These are phyloP conservation scores for Branchinecta sandiegonensis DNA, from an alignment of 2,888 invertebrate species.

Conservation along the genomic window DNA sequence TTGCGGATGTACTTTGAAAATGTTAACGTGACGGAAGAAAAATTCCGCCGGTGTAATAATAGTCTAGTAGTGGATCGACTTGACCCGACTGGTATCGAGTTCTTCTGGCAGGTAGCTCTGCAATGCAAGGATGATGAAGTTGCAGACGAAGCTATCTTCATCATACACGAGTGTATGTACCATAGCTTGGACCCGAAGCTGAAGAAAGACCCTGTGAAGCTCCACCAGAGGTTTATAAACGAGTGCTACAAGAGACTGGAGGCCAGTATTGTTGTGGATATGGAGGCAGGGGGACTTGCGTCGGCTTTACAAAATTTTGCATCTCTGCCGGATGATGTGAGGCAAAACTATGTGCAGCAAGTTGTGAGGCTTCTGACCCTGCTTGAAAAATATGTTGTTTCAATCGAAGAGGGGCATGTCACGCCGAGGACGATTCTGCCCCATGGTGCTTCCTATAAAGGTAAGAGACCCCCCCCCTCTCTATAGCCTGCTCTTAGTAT, in stretches of 20 bases:
- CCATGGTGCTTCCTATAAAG: constrained; percentile 38
- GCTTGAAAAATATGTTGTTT: constrained; percentile 36
- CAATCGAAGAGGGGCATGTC: constrained; percentile 36
- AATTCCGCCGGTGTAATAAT: constrained; percentile 28
- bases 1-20: constrained; percentile 38
- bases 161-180: constrained; percentile 36
- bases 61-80: constrained; percentile 33
- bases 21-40: constrained; percentile 32
- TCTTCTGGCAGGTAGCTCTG: constrained; percentile 38
- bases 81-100: constrained; percentile 37
- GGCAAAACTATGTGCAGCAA: constrained; percentile 30
- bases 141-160: constrained; percentile 35
- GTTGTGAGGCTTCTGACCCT: constrained; percentile 37
- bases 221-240: constrained; percentile 37
- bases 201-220: constrained; percentile 35
- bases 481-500: no score
- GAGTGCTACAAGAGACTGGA: constrained; percentile 37
- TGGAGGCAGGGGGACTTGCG: background rate
- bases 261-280: constrained; percentile 26
- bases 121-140: constrained; percentile 35
- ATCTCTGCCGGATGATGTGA: constrained; percentile 12
- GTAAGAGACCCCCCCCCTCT: background rate
- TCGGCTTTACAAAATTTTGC: constrained; percentile 17
- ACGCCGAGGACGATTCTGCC: constrained; percentile 36
- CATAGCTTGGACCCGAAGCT: constrained; percentile 34